phyloP scores from a whole-genome alignment of 2,113 vertebrate species.

The Campylorhamphus procurvoides region DNA sequence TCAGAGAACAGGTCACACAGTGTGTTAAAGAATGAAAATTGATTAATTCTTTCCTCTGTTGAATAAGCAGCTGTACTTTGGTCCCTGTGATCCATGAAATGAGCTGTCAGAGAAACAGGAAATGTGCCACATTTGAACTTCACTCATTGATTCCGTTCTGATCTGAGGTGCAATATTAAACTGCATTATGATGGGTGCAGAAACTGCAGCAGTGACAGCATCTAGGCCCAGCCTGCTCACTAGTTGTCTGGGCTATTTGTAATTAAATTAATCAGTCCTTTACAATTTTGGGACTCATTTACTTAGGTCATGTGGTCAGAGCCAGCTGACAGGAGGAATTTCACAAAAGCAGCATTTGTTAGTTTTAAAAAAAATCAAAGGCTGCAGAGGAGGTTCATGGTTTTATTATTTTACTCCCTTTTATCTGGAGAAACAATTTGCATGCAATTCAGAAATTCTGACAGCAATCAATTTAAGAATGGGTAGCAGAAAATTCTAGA shows the following conservation, averaged over 20 bases:
- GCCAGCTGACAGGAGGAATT: neutral
- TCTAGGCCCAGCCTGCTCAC: neutral
- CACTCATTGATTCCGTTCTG: slow-evolving; percentile 24
- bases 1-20: slow-evolving; percentile 64
- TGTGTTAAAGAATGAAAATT: slow-evolving; percentile 74
- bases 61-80: slow-evolving; percentile 74
- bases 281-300: neutral
- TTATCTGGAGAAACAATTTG: neutral
- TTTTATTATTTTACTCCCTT: neutral
- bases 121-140: slow-evolving; percentile 66
- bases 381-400: neutral
- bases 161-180: slow-evolving; percentile 2
- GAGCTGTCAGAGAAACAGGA: slow-evolving; percentile 73
- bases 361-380: neutral
- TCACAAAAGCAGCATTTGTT: neutral
- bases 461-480: neutral
- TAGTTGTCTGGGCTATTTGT: neutral
- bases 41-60: slow-evolving; percentile 73
- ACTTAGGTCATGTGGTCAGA: neutral
- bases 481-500: neutral
- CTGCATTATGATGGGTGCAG: neutral
- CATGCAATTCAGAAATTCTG: neutral
- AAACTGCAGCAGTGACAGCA: neutral
- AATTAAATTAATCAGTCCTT: slow-evolving; percentile 18
- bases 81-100: slow-evolving; percentile 79